Evolutionary conservation across 2,113 vertebrate species (phyloP).

Genomic region (Rattus norvegicus): DNA sequence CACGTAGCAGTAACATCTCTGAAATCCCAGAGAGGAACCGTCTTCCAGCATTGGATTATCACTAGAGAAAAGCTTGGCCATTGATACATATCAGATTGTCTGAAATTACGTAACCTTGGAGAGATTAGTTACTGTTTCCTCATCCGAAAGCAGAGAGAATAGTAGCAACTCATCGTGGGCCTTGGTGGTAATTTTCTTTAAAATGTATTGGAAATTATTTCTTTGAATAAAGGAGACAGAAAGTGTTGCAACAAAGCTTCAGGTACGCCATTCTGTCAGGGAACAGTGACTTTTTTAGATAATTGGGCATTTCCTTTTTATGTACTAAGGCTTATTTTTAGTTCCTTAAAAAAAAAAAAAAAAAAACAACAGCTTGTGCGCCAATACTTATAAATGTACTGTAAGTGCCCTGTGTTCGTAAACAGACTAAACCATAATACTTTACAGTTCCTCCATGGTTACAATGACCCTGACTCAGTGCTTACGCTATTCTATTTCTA

Average conservation of each 20-base stretch:
- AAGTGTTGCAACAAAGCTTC: not conserved
- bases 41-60: not conserved
- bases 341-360: not conserved
- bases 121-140: not conserved
- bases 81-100: conserved; percentile 13
- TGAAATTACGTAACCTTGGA: not conserved
- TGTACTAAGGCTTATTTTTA: conserved; percentile 1
- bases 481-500: not conserved
- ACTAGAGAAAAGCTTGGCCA: not conserved
- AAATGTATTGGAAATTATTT: not conserved
- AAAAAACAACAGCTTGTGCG: not conserved
- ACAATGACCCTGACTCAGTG: not conserved
- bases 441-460: not conserved
- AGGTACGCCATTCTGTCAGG: not conserved
- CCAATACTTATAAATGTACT: not conserved
- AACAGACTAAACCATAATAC: not conserved
- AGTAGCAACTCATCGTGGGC: not conserved
- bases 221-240: conserved; percentile 16
- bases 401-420: not conserved
- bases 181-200: not conserved
- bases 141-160: not conserved
- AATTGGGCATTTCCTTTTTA: conserved; percentile 6
- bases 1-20: not conserved
- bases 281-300: not conserved
- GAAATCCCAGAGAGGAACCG: not conserved